Evolutionary conservation across 2,797 vertebrate genomes (phyloP).

Genomic region (Pipistrellus nathusii): DNA sequence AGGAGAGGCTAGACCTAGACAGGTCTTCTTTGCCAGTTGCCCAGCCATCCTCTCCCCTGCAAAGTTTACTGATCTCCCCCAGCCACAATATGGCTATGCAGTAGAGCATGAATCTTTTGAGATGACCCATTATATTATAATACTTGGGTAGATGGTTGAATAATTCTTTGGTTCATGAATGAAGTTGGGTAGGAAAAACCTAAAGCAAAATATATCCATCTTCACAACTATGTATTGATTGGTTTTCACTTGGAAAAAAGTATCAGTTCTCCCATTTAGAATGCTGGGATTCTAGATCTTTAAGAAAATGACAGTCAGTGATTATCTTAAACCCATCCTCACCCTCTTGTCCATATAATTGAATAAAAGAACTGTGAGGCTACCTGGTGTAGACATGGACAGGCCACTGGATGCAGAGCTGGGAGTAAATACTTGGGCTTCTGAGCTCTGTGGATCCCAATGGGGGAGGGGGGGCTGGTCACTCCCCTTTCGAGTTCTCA

Average conservation of each 20-base stretch:
- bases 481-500: background rate
- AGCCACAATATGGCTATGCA: background rate
- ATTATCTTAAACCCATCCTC: background rate
- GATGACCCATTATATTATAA: background rate
- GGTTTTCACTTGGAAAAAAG: background rate
- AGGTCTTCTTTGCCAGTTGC: background rate
- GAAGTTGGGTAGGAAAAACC: background rate
- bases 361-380: background rate
- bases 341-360: background rate
- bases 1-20: background rate
- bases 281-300: background rate
- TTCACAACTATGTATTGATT: background rate
- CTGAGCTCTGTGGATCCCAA: background rate
- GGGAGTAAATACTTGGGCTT: rapidly evolving
- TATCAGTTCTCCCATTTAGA: background rate
- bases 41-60: background rate
- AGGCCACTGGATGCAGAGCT: background rate
- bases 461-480: too few relatives aligned
- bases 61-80: background rate
- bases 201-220: background rate
- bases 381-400: rapidly evolving
- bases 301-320: background rate
- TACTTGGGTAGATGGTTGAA: background rate
- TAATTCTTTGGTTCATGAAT: background rate
- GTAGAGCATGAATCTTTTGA: background rate